Percentiles rank a stretch among this genome's conserved stretches.
These are phyloP conservation scores for Anolis sagrei DNA, from an alignment of 2,113 vertebrate genomes.

Conservation along the genomic window DNA sequence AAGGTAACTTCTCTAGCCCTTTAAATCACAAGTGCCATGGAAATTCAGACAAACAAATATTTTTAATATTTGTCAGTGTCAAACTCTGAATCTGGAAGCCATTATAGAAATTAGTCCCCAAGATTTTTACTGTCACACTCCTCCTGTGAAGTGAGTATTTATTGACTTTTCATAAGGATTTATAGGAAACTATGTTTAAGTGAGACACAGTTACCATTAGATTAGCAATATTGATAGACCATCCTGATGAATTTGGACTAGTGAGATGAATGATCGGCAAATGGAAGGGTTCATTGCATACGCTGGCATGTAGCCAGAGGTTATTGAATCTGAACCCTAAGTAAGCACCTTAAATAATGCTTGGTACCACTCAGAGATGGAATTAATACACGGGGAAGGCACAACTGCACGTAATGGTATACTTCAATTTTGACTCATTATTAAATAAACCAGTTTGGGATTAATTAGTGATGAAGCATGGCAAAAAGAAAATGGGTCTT, in stretches of 20 bases:
- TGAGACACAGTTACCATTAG: not conserved
- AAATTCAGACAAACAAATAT: not conserved
- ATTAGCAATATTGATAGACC: not conserved
- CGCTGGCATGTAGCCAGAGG: not conserved
- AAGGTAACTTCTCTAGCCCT: not conserved
- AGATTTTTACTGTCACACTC: not conserved
- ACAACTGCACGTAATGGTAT: not conserved
- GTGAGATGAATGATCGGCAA: not conserved
- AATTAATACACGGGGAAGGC: not conserved
- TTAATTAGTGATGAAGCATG: not conserved
- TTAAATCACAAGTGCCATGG: not conserved
- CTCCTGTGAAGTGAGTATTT: slow-evolving; percentile 13
- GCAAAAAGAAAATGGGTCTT: not conserved
- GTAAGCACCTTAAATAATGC: not conserved
- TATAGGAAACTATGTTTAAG: slow-evolving; percentile 18
- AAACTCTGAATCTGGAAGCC: not conserved
- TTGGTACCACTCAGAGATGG: not conserved
- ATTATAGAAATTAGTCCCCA: not conserved
- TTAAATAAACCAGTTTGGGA: not conserved
- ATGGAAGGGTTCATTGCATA: not conserved
- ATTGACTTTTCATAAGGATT: slow-evolving; percentile 8
- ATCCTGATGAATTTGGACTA: not conserved
- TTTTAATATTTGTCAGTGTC: not conserved
- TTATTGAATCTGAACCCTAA: not conserved
- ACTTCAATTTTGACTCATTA: not conserved